A percentile compares a stretch with the other conserved stretches of the same genome.
Conservation (phyloP, 2,113 vertebrate genomes). For the Pycnonotus jocosus region DNA sequence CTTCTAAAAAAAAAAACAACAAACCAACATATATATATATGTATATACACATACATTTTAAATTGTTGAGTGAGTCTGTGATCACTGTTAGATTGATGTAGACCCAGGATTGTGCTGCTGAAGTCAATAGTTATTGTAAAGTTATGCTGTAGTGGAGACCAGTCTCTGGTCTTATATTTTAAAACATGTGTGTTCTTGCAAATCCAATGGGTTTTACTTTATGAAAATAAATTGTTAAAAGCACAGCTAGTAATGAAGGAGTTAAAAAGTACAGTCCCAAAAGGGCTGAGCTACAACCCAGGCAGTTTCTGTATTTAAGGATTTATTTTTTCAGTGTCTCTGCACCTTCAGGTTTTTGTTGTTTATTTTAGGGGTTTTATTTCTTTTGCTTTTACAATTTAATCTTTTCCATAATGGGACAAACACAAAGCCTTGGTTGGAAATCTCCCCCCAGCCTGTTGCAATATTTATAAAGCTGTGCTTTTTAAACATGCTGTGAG, state of each 20-base stretch:
- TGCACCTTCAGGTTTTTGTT: neutral
- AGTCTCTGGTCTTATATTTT: neutral
- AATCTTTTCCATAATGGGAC: conserved; percentile 42
- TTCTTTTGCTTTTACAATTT: conserved; percentile 18
- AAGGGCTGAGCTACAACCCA: neutral
- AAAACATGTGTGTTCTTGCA: neutral
- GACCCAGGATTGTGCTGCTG: neutral
- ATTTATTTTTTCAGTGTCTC: conserved; percentile 1
- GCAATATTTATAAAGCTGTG: conserved; percentile 65
- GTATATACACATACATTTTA: neutral
- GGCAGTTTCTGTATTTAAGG: neutral
- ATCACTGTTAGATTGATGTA: neutral
- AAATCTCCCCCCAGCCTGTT: conserved; percentile 16
- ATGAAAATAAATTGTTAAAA: neutral
- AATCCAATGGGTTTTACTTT: neutral
- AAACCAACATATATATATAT: too few relatives aligned
- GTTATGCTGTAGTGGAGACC: neutral
- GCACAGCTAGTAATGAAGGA: neutral
- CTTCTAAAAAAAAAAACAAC: neutral
- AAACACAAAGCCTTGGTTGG: conserved; percentile 48
- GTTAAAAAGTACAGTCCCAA: neutral
- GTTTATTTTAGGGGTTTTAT: neutral
- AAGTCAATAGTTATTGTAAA: neutral
- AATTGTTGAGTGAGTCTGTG: neutral
- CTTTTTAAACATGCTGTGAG: conserved; percentile 48